Evolutionary conservation across 1,140 invertebrate species (phyloP).

Genomic region (Drosophila tani): DNA sequence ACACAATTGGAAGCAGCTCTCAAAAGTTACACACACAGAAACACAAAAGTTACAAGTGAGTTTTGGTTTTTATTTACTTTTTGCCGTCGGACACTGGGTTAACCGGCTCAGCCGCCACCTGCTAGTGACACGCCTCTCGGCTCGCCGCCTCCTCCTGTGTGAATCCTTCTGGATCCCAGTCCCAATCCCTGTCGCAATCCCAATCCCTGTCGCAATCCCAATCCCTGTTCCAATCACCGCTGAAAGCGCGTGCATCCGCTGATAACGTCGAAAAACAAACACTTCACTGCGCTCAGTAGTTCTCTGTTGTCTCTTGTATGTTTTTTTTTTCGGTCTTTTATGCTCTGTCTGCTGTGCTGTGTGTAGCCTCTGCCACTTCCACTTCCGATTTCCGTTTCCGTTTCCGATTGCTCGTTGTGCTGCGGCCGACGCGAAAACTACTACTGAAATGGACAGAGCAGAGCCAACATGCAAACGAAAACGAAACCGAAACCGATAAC

Average conservation of each 20-base stretch:
- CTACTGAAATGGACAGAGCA: conserved; percentile 59
- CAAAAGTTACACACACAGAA: conserved; percentile 10
- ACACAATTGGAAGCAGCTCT: conserved; percentile 14
- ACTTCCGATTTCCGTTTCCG: conserved; percentile 25
- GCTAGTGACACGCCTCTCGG: conserved; percentile 45
- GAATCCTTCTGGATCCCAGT: conserved; percentile 1
- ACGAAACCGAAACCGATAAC: conserved; percentile 20
- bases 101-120: conserved; percentile 50
- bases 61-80: conserved; percentile 37
- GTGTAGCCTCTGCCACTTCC: conserved; percentile 23
- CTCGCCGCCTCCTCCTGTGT: conserved; percentile 19
- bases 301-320: conserved; percentile 2
- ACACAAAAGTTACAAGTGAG: conserved; percentile 27
- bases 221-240: conserved; percentile 25
- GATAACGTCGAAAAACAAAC: conserved; percentile 49
- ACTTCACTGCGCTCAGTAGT: conserved; percentile 43
- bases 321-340: neutral
- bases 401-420: conserved; percentile 63
- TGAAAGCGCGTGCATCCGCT: conserved; percentile 41
- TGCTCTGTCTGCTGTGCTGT: conserved; percentile 14
- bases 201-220: conserved; percentile 11
- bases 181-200: neutral
- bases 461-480: conserved; percentile 12
- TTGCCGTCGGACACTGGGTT: conserved; percentile 34
- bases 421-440: conserved; percentile 81